Base-by-base conservation (phyloP, 2,113 vertebrate genomes). In the Phodopus roborovskii region DNA sequence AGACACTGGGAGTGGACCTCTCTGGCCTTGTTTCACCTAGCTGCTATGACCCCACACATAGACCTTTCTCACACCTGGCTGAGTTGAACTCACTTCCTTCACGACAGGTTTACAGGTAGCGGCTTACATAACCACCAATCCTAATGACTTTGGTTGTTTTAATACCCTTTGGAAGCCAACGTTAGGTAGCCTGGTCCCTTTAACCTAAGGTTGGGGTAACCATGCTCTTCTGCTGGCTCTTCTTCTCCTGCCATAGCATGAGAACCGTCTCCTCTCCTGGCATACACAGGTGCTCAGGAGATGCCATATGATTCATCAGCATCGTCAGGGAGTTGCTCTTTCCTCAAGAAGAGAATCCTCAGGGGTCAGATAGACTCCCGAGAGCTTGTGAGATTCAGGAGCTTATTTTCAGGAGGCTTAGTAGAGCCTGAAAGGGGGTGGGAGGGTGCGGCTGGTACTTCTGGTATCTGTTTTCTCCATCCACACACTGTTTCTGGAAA, bases 401-500 rank as follows among this genome's bases (percentile, higher is more conserved):
- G 16, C 5, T 4, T 33, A 7, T 75, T 82, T 82, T 79, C 58
- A 5, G 30, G 42, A 75, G 28, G 45, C 33, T 73, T 24, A 28
- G 22, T 48, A 48, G 22, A 58, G 60, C 33, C 30, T 17, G 5
- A 7, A 45, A 39, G 62, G 68, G 19, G 84, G 42, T n/a, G n/a
- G n/a, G n/a, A n/a, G 64, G 45, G n/a, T 3, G 24, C 28, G 7
- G 24, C 28, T 12, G 1, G 0, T 3, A 10, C 58, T 33, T 36
- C 48, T 36, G 39, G 6, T 7, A 60, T 11, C 22, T 53, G 53
- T 26, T 19, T 1, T 7, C 30, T 4, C 20, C 60, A 11, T 50
- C 19, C 19, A 39, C 50, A 24, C 77, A 48, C 58, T 15, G 11
- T 84, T 84, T 19, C 66, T 22, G 33, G 71, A 68, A 70, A 84